Evolutionary conservation across 2,888 invertebrate species (phyloP), one percentile per base, ranked within the genome.

Genomic region (Microchrysa polita): DNA sequence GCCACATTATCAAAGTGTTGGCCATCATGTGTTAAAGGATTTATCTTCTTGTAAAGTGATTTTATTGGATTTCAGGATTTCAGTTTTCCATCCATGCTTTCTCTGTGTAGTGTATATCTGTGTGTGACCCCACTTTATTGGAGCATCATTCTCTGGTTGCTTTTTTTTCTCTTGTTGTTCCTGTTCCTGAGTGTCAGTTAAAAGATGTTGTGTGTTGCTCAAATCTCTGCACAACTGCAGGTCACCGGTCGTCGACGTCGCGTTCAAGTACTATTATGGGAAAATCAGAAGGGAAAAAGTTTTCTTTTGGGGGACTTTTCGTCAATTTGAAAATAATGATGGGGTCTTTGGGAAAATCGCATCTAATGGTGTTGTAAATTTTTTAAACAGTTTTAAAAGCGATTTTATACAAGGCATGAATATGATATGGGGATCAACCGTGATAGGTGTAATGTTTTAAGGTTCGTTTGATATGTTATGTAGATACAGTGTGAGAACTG

Each of bases 21-120:
- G 67, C 67, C 67, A 67, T 67, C 67, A 73, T 74, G 73, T 74
- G 74, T 69, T 74, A 77, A 77, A 72, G 76, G 76, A 77, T 77
- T 77, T 77, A 76, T 76, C 75, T 74, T 42, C 75, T 63, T 77
- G 77, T 76, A 77, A 77, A 77, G 76, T 76, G 77, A 77, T 77
- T 77, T 77, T 77, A 77, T 77, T 77, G 77, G 77, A 77, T 77
- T 77, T 77, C 67, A 55, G 73, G 74, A 72, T 74, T 73, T 74
- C 67, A 74, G n/a, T 74, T 67, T 72, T 69, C 73, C 67, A 72
- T 42, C 67, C 72, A 18, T 22, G 12, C 48, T n/a, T 20, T n/a
- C n/a, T n/a, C n/a, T n/a, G n/a, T n/a, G n/a, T n/a, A n/a, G n/a
- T n/a, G n/a, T n/a, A n/a, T n/a, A n/a, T n/a, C n/a, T n/a, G n/a